Base-by-base conservation (phyloP, 2,888 invertebrate genomes). In the Strigamia maritima region DNA sequence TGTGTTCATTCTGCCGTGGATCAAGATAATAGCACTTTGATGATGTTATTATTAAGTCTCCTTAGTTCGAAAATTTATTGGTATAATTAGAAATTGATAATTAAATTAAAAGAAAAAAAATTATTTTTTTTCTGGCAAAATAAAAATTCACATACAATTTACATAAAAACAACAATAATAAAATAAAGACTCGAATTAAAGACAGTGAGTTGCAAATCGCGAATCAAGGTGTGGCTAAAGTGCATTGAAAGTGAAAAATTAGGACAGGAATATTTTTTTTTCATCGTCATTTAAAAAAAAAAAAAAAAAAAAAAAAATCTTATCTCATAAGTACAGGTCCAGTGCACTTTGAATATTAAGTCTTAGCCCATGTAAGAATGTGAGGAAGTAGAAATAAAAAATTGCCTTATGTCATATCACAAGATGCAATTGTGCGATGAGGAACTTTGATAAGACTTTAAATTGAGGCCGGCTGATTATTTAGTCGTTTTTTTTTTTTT, bases 1-100 rank as follows among this genome's bases (percentile, higher is more conserved):
- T 70, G 70, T 70, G 70, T 70, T 70, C 70, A 70, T 28, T 70
- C 70, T 70, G 70, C 70, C 70, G 70, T 70, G 70, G 70, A 70
- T 70, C 70, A 70, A 70, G 70, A 70, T 70, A 70, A 70, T 70
- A 54, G 16, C 70, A 70, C 70, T 24, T n/a, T 70, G 70, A 70
- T 70, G 70, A 70, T 70, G 70, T 70, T 28, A 28, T 70, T 70
- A 70, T 26, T n/a, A 14, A 70, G 7, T 24, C 28, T 70, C 12
- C 0, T 26, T 70, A 16, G 28, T n/a, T 22, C 28, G 26, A 28
- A 10, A 19, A 19, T n/a, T 54, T n/a, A n/a, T 54, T 54, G 19
- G 6, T 54, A 8, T 54, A 54, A 54, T 54, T 54, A 54, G 8
- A 54, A 54, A 54, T 54, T 54, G 22, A 54, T 54, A 54, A 54